Evolutionary conservation across 1,140 invertebrate species (phyloP).

Genomic region (Zaprionus africanus): DNA sequence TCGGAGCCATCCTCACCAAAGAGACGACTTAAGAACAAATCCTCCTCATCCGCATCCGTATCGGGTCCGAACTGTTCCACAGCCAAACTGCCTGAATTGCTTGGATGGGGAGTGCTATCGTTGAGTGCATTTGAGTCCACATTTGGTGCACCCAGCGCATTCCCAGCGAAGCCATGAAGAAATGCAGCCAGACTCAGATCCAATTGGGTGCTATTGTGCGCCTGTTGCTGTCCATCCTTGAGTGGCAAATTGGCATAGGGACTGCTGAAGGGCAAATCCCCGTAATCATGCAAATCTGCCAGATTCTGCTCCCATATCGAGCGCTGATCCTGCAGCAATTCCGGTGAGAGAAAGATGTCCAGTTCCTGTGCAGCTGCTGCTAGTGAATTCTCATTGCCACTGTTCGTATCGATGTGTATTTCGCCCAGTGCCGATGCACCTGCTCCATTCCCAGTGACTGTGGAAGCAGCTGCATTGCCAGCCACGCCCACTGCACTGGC

Average conservation of each 20-base stretch:
- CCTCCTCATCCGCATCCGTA: conserved; percentile 34
- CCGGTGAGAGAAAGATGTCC: conserved; percentile 71
- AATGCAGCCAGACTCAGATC: conserved; percentile 69
- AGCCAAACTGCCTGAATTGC: conserved; percentile 50
- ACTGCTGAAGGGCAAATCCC: conserved; percentile 67
- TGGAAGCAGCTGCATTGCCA: conserved; percentile 7
- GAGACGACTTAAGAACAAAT: conserved; percentile 40
- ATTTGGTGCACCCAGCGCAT: conserved; percentile 1
- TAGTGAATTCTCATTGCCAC: conserved; percentile 40
- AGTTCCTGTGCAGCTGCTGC: conserved; percentile 51
- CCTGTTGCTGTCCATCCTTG: conserved; percentile 77
- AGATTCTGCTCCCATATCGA: conserved; percentile 83
- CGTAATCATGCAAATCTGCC: conserved; percentile 79
- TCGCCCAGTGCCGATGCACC: conserved; percentile 39
- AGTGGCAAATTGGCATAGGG: conserved; percentile 76
- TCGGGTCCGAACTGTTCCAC: conserved; percentile 54
- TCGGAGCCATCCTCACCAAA: conserved; percentile 47
- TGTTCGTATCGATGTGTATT: conserved; percentile 51
- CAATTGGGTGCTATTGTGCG: conserved; percentile 58
- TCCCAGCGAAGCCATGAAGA: conserved; percentile 60
- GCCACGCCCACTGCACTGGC: conserved; percentile 22
- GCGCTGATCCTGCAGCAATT: conserved; percentile 68
- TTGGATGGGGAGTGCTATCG: conserved; percentile 76
- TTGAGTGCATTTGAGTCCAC: conserved; percentile 58
- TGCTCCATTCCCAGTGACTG: conserved; percentile 9